Base-by-base conservation (phyloP, 2,113 vertebrate genomes). In the Rhea americana region DNA sequence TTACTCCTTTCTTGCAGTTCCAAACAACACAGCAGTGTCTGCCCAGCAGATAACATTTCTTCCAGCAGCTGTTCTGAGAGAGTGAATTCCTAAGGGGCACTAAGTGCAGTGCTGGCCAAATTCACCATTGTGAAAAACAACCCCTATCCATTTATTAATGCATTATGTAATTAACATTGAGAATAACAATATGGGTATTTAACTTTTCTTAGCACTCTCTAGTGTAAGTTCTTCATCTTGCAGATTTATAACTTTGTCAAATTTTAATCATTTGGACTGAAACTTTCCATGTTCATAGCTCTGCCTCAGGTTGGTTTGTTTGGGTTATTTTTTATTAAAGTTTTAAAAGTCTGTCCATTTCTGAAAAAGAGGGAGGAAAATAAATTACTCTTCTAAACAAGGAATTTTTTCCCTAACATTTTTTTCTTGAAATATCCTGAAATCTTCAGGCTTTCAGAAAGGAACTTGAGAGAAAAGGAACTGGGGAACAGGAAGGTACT, bases 381-480 rank as follows among this genome's bases (percentile, higher is more conserved):
- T 84, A 95, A 93, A 92, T 92, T 78, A 37, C 66, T 89, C n/a
- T 79, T 75, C 77, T 89, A 90, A 95, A 91, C 89, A 45, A 93
- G 84, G 86, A 74, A 82, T 89, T 90, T 95, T 94, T 95, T 76
- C 35, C 13, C 32, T 53, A 43, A 70, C 51, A 56, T 89, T 41
- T 85, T 96, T 95, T 90, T 96, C 66, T 92, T 93, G 89, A 94
- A 93, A 75, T 61, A 61, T 74, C 65, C 71, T 87, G 85, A 91
- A 92, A 90, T 76, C 66, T 82, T 63, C 83, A 51, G 70, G 51
- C n/a, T 90, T 93, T 78, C 59, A 83, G 65, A 16, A 65, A 11
- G 73, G 83, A 90, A 95, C 39, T 47, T 84, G 77, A 91, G 74
- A 89, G 22, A 39, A 70, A 84, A 93, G 48, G 51, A 88, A 74